Percentiles rank a stretch among this genome's conserved stretches.
Conservation (phyloP, 2,888 invertebrate genomes). For the Mystacides longicornis region DNA sequence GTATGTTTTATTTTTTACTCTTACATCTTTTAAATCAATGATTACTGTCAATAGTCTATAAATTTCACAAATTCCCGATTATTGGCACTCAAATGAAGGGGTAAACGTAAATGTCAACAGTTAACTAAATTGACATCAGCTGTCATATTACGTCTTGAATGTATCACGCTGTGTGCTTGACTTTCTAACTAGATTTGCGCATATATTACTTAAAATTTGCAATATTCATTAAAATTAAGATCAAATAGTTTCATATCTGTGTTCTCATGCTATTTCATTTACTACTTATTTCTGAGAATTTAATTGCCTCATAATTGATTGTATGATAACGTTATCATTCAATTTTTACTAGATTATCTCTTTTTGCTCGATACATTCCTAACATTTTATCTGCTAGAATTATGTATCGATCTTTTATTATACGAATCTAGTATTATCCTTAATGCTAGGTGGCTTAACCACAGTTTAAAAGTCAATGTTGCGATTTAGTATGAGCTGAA, state of each 20-base stretch:
- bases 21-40: no score
- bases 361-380: no score
- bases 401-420: no score
- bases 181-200: not conserved
- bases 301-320: not conserved
- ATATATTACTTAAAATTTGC: not conserved
- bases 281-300: not conserved
- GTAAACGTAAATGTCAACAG: not conserved
- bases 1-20: not conserved
- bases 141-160: slow-evolving; percentile 1
- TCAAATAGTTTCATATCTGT: not conserved
- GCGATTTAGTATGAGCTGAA: no score
- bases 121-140: not conserved
- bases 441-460: no score
- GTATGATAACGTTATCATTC: not conserved
- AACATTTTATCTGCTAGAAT: no score
- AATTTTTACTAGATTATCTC: not conserved
- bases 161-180: not conserved
- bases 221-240: not conserved
- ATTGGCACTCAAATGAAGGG: not conserved
- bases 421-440: no score
- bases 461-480: no score
- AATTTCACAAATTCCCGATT: no score
- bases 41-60: no score
- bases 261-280: not conserved